These are phyloP conservation scores for Homalodisca vitripennis DNA, from an alignment of 1,140 invertebrate species.

Conservation along the genomic window DNA sequence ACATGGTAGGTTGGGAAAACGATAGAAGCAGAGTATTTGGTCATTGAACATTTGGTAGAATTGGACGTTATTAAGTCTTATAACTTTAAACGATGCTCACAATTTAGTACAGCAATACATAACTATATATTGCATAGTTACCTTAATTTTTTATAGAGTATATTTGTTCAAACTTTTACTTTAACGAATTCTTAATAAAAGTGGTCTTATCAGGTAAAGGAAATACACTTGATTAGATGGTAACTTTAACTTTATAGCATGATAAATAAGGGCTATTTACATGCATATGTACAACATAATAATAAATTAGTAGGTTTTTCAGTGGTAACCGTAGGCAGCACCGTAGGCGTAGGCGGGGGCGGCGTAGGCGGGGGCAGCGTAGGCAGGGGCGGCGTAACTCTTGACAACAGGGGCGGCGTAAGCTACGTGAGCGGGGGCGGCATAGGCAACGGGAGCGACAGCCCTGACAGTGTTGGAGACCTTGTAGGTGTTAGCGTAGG, in stretches of 20 bases:
- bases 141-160: too few relatives aligned
- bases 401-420: conserved; percentile 39
- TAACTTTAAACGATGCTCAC: too few relatives aligned
- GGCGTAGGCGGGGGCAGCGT: conserved; percentile 32
- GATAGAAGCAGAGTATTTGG: too few relatives aligned
- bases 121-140: too few relatives aligned
- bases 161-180: too few relatives aligned
- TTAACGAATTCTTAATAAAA: too few relatives aligned
- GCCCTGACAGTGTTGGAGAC: conserved; percentile 26
- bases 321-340: conserved; percentile 6
- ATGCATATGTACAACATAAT: conserved; percentile 22
- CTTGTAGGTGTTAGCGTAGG: conserved; percentile 40
- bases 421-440: conserved; percentile 28
- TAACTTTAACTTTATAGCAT: conserved; percentile 22
- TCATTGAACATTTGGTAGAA: too few relatives aligned
- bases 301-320: too few relatives aligned
- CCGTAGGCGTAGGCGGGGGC: conserved; percentile 29
- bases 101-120: too few relatives aligned
- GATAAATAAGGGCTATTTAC: conserved; percentile 19
- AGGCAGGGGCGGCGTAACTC: conserved; percentile 42
- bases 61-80: too few relatives aligned
- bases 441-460: conserved; percentile 14
- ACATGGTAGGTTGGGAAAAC: too few relatives aligned
- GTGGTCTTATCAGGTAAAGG: too few relatives aligned
- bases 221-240: neutral